phyloP scores from a whole-genome alignment of 2,888 invertebrate genomes.

The Lasioglossum vierecki region DNA sequence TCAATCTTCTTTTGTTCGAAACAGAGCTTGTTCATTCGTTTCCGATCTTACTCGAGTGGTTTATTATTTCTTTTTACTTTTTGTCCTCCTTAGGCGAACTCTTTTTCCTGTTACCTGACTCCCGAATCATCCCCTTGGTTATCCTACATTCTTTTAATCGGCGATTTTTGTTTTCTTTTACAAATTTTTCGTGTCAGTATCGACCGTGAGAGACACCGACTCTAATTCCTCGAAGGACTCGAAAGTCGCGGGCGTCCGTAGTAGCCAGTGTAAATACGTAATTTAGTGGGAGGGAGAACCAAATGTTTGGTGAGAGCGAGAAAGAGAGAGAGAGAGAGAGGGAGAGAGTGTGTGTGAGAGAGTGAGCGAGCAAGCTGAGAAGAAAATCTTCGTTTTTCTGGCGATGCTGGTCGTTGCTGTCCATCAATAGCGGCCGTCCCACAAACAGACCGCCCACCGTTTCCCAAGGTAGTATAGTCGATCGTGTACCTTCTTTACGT shows the following conservation, averaged over 20 bases:
- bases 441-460: constrained; percentile 74
- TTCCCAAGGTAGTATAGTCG: constrained; percentile 72
- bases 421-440: constrained; percentile 81
- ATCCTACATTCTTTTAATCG: neutral
- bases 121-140: neutral
- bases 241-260: constrained; percentile 47
- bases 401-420: constrained; percentile 84
- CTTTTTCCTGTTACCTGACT: neutral
- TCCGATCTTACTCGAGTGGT: neutral
- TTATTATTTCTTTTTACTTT: neutral
- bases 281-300: constrained; percentile 68
- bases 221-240: constrained; percentile 8
- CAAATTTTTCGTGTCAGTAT: neutral
- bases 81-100: neutral
- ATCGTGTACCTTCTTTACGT: constrained; percentile 73
- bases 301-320: constrained; percentile 59
- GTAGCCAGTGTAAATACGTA: constrained; percentile 71
- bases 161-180: neutral
- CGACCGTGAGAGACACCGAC: neutral
- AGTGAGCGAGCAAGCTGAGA: constrained; percentile 49
- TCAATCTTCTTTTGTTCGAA: constrained; percentile 1
- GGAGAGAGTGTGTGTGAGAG: constrained; percentile 5
- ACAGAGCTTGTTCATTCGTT: neutral
- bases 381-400: constrained; percentile 73
- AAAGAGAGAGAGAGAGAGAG: constrained; percentile 30